A percentile compares a stretch with the other conserved stretches of the same genome.
Evolutionary conservation across 2,797 vertebrate species (phyloP).

Genomic region (Poecilia picta): DNA sequence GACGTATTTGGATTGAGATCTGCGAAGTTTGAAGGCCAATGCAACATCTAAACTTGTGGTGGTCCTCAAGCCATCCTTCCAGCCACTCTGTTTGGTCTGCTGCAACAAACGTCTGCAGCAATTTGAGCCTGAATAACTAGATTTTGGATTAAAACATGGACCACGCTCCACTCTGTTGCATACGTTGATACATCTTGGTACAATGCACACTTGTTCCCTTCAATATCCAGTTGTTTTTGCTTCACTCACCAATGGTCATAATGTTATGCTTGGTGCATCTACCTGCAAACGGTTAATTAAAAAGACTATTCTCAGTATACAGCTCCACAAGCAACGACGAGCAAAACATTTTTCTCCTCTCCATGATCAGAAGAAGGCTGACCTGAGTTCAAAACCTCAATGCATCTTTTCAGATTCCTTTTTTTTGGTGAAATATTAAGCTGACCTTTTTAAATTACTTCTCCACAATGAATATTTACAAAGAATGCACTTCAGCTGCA

Average conservation of each 20-base stretch:
- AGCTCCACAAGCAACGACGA: not conserved
- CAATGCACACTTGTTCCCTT: not conserved
- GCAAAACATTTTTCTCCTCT: not conserved
- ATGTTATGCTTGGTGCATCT: not conserved
- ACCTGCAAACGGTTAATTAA: not conserved
- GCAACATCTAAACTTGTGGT: not conserved
- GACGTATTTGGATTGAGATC: not conserved
- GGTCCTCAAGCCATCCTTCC: not conserved
- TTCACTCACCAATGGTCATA: not conserved
- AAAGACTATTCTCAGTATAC: not conserved
- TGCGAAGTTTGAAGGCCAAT: not conserved
- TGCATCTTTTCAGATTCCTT: constrained; percentile 1
- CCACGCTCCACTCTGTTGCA: not conserved
- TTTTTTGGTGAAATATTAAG: not conserved
- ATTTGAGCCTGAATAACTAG: not conserved
- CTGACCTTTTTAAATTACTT: not conserved
- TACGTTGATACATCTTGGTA: not conserved
- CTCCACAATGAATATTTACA: not conserved
- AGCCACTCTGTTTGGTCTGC: not conserved
- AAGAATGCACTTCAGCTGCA: constrained; percentile 1
- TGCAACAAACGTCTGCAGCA: not conserved
- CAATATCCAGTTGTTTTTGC: too few relatives aligned
- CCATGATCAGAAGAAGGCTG: not conserved
- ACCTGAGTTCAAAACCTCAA: constrained; percentile 11
- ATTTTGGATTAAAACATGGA: not conserved